These are phyloP conservation scores for Trinorchestia longiramus DNA, from an alignment of 1,140 invertebrate genomes.

Conservation along the genomic window DNA sequence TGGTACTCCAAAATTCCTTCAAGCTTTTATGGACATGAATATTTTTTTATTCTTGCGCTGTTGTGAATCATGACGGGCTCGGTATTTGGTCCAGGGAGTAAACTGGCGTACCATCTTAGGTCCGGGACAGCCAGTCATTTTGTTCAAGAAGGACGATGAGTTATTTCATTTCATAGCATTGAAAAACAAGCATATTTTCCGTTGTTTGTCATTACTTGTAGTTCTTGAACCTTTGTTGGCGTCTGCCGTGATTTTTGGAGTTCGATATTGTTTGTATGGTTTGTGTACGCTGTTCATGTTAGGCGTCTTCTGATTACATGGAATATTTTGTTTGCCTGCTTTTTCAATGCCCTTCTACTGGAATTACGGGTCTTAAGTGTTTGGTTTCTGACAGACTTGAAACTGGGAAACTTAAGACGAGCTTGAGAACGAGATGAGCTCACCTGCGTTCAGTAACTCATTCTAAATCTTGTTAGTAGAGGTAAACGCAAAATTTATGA, in stretches of 20 bases:
- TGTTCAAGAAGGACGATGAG: neutral
- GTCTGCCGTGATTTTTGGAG: neutral
- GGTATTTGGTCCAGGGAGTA: neutral
- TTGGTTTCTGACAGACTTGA: too few species aligned
- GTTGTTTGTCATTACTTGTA: neutral
- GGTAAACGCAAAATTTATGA: neutral
- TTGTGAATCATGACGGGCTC: neutral
- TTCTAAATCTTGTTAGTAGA: too few species aligned
- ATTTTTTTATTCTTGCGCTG: neutral
- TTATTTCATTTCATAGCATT: neutral
- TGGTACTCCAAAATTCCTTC: neutral
- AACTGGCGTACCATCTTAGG: neutral
- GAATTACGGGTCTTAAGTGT: neutral
- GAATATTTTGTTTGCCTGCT: neutral
- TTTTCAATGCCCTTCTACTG: neutral
- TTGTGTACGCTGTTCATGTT: neutral
- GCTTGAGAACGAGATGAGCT: too few species aligned
- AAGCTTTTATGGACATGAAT: neutral
- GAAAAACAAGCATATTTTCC: neutral
- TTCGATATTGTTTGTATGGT: neutral
- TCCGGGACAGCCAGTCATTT: neutral
- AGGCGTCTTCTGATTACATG: neutral
- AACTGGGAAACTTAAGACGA: too few species aligned
- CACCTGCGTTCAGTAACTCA: too few species aligned
- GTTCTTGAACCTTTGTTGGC: neutral